phyloP scores from a whole-genome alignment of 2,888 invertebrate species.

The Oligia fasciuncula region DNA sequence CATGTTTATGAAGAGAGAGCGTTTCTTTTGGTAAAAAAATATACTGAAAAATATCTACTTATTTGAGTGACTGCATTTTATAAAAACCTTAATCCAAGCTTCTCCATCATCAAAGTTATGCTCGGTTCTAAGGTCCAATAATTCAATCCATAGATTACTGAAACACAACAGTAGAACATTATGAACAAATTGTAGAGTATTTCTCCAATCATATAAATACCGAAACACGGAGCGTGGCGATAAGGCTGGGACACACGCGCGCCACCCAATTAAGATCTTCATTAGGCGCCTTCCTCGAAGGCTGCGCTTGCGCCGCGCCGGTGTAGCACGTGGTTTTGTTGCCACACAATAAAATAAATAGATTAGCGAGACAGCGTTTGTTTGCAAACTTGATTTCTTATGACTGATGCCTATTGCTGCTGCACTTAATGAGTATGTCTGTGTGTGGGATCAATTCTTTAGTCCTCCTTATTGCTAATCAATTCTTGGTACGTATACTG shows the following conservation, averaged over 20 bases:
- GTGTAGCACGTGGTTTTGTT: slow-evolving; percentile 68
- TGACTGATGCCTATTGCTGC: slow-evolving; percentile 43
- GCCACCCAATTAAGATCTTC: slow-evolving; percentile 87
- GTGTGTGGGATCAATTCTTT: neutral
- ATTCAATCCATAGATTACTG: too few species aligned
- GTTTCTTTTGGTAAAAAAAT: slow-evolving; percentile 3
- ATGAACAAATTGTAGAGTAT: slow-evolving; percentile 31
- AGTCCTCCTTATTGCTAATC: neutral
- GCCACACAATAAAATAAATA: slow-evolving; percentile 66
- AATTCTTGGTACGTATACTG: neutral
- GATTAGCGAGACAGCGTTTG: slow-evolving; percentile 54
- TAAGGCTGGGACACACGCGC: slow-evolving; percentile 81
- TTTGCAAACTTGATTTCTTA: slow-evolving; percentile 44
- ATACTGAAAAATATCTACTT: neutral
- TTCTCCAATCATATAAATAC: slow-evolving; percentile 54
- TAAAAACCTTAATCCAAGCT: neutral
- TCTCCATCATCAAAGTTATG: neutral
- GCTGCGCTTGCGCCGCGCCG: slow-evolving; percentile 71
- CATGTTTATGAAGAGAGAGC: slow-evolving; percentile 26
- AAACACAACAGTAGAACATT: slow-evolving; percentile 5
- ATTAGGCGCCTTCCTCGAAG: slow-evolving; percentile 86
- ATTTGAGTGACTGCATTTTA: neutral
- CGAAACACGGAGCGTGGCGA: slow-evolving; percentile 63
- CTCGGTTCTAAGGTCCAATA: neutral
- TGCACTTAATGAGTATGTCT: too few species aligned